Evolutionary conservation across 2,888 invertebrate species (phyloP).

Genomic region (Crepidodera aurea): DNA sequence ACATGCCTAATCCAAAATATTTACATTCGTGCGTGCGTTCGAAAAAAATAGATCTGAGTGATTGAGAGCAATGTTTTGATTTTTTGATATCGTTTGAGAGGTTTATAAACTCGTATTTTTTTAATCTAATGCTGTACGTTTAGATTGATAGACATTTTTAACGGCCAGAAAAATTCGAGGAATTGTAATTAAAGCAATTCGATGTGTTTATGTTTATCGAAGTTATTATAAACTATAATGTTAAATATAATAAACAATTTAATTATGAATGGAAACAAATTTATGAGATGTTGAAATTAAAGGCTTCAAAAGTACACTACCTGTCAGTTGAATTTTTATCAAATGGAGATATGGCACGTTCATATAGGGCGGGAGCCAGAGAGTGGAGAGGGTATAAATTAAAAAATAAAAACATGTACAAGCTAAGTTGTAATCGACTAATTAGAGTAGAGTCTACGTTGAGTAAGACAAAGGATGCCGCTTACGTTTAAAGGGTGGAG

Average conservation of each 20-base stretch:
- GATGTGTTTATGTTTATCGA: neutral
- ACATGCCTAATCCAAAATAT: constrained; percentile 10
- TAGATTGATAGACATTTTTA: constrained; percentile 10
- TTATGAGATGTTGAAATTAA: too few relatives aligned
- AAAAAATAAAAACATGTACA: too few relatives aligned
- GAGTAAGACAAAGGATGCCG: too few relatives aligned
- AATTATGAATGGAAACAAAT: neutral
- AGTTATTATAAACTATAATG: neutral
- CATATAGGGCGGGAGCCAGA: too few relatives aligned
- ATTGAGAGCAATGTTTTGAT: constrained; percentile 26
- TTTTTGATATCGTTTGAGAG: constrained; percentile 20
- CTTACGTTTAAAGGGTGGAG: too few relatives aligned
- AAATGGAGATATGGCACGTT: too few relatives aligned
- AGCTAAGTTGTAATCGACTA: too few relatives aligned
- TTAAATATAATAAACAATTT: neutral
- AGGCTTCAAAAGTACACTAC: too few relatives aligned
- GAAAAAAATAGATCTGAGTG: constrained; percentile 6
- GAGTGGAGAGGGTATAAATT: too few relatives aligned
- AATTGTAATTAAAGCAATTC: neutral
- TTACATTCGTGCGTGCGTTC: constrained; percentile 2
- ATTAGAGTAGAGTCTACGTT: too few relatives aligned
- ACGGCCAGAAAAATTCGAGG: neutral
- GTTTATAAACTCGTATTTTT: constrained; percentile 21
- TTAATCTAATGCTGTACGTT: neutral
- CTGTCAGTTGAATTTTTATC: too few relatives aligned